Conservation (phyloP, 2,113 vertebrate genomes). For the Eonycteris spelaea region DNA sequence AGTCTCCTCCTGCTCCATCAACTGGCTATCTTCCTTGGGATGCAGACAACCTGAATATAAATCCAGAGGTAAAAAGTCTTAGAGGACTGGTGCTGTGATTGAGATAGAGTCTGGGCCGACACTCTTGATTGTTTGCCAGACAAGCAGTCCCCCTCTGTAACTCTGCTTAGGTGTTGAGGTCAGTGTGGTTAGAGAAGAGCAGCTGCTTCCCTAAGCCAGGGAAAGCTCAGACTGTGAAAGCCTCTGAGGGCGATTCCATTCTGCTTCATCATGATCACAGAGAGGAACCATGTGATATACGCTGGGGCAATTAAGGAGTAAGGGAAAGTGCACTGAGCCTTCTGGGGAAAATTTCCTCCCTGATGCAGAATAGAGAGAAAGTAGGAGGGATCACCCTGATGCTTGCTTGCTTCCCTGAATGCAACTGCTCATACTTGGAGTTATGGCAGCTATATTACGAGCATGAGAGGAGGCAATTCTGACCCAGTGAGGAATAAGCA, state of each 20-base stretch:
- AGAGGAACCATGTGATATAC: background rate
- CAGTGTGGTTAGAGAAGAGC: background rate
- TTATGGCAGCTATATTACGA: background rate
- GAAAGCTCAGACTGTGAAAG: background rate
- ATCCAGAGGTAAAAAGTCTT: background rate
- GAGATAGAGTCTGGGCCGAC: background rate
- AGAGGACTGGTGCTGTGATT: background rate
- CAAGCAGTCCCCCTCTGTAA: no score
- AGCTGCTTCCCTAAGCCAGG: background rate
- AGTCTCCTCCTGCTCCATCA: background rate
- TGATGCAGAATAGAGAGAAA: background rate
- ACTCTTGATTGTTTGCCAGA: background rate
- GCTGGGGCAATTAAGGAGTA: background rate
- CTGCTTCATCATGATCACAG: background rate
- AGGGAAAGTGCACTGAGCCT: background rate
- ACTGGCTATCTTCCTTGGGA: background rate
- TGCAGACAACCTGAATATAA: background rate
- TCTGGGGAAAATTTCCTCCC: background rate
- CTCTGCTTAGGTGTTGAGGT: background rate
- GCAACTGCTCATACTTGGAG: background rate
- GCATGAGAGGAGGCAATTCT: background rate
- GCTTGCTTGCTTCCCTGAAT: background rate
- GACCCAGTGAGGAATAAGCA: background rate
- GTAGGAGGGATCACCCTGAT: accelerated
- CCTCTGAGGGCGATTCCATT: background rate